Conservation (phyloP, 2,113 vertebrate genomes). For the Sinocyclocheilus grahami region DNA sequence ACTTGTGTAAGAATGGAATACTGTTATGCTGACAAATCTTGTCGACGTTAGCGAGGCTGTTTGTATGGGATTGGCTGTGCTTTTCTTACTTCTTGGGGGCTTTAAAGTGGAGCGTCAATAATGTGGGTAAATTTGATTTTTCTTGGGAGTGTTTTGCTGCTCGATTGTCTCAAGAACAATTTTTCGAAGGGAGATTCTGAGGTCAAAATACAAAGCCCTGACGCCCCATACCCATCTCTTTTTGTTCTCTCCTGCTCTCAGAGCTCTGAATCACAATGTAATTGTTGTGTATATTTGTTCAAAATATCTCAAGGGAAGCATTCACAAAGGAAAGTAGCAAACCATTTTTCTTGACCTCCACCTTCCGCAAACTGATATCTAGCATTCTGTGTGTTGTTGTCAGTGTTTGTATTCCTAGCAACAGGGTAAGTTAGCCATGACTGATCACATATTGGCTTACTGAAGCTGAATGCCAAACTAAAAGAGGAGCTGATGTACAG, state of each 20-base stretch:
- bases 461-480: constrained; percentile 58
- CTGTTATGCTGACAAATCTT: constrained; percentile 51
- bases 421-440: constrained; percentile 60
- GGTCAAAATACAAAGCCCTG: constrained; percentile 59
- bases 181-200: constrained; percentile 73
- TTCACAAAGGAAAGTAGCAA: constrained; percentile 54
- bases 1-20: constrained; percentile 48
- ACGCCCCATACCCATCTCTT: not conserved
- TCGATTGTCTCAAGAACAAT: constrained; percentile 76
- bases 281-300: constrained; percentile 50
- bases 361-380: constrained; percentile 31
- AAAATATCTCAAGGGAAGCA: constrained; percentile 52
- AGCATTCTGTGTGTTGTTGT: constrained; percentile 46
- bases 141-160: constrained; percentile 61
- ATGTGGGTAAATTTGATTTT: constrained; percentile 67
- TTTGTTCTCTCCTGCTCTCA: not conserved
- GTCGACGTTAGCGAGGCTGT: constrained; percentile 24
- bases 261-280: constrained; percentile 44
- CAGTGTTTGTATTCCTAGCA: constrained; percentile 55
- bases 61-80: constrained; percentile 32
- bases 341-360: constrained; percentile 36
- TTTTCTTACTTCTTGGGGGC: constrained; percentile 60
- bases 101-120: constrained; percentile 60
- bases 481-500: constrained; percentile 50
- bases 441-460: constrained; percentile 51